phyloP scores from a whole-genome alignment of 2,888 invertebrate genomes.

The Lissonota sp. region DNA sequence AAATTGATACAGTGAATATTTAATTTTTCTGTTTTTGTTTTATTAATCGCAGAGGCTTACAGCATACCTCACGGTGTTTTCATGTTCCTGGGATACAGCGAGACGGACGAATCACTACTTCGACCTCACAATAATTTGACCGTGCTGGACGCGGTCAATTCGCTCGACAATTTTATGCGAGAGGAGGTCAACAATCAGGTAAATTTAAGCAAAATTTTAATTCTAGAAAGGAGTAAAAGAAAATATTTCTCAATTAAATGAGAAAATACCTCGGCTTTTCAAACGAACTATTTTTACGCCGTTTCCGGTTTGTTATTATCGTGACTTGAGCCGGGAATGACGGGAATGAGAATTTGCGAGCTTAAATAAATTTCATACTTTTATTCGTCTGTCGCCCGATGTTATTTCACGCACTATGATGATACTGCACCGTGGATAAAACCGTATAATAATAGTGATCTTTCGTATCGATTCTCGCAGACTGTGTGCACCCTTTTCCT shows the following conservation, averaged over 20 bases:
- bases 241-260: no score
- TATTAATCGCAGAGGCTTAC: constrained; percentile 87
- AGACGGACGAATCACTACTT: constrained; percentile 93
- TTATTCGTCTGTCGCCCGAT: no score
- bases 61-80: constrained; percentile 93
- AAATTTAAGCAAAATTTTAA: constrained; percentile 69
- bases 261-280: no score
- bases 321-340: no score
- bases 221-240: background rate
- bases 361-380: no score
- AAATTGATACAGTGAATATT: background rate
- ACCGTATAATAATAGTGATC: constrained; percentile 44
- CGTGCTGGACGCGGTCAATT: constrained; percentile 93
- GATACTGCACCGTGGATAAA: background rate
- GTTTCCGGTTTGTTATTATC: no score
- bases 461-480: constrained; percentile 83
- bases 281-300: no score
- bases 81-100: constrained; percentile 94
- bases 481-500: constrained; percentile 93
- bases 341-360: no score
- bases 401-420: no score
- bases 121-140: constrained; percentile 93
- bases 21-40: constrained; percentile 23
- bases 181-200: constrained; percentile 90
- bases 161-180: constrained; percentile 91